Base-by-base conservation (phyloP, 2,113 vertebrate genomes). In the Spilogale gracilis region DNA sequence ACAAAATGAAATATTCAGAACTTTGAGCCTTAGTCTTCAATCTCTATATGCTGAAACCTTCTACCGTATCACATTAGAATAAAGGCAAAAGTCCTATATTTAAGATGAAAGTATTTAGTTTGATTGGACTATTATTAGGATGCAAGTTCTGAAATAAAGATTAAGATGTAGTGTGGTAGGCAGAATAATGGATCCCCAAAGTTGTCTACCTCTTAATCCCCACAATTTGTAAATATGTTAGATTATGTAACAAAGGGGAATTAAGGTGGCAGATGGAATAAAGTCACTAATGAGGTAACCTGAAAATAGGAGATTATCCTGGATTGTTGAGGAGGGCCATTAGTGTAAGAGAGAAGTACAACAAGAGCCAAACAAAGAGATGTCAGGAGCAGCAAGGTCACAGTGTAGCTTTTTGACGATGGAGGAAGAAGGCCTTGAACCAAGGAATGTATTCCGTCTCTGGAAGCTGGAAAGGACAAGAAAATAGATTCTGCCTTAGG, bases 21-120 rank as follows among this genome's bases (percentile, higher is more conserved):
- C 52, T 81, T 61, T 80, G 50, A 92, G 32, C 9, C n/a, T 58
- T 27, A 76, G 54, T 89, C 63, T 94, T 79, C 20, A 67, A 0
- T 94, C 27, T 92, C 11, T 27, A 43, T n/a, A 11, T 54, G 0
- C 38, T 89, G 48, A 13, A 91, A 6, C 23, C 60, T 79, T 80
- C 56, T 85, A 50, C 48, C 30, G 6, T 74, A 27, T 87, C 27
- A 79, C 58, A 83, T 61, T 84, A 96, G 48, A 93, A 32, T 61
- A 91, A 79, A 85, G 71, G 20, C 58, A 76, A 21, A 74, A 61
- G 52, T 54, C 91, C 2, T 92, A 25, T 7, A 6, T 83, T 56
- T 78, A 91, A 79, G 73, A 1, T 79, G 38, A 85, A 14, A 87
- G 71, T 88, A 27, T 85, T 92, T 78, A 94, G 61, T 80, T 85